These are phyloP conservation scores for Campylomormyrus numenius DNA, from an alignment of 2,113 vertebrate species.

Conservation along the genomic window DNA sequence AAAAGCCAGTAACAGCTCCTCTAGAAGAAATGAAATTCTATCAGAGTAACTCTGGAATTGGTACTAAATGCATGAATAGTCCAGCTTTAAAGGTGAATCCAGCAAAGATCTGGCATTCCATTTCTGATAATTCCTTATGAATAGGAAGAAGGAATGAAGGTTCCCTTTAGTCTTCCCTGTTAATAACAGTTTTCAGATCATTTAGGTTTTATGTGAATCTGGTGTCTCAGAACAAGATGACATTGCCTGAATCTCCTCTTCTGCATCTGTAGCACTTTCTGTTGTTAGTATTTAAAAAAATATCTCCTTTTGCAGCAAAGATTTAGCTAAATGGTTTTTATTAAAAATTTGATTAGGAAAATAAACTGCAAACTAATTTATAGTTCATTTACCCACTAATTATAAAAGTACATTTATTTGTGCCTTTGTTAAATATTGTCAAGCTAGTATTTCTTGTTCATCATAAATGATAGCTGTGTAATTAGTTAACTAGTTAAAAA, in stretches of 20 bases:
- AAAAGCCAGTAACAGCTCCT: too few relatives aligned
- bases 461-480: neutral
- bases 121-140: neutral
- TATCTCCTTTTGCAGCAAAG: too few relatives aligned
- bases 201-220: neutral
- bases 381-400: neutral
- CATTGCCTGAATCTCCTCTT: neutral
- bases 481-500: neutral
- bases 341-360: too few relatives aligned
- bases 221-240: neutral
- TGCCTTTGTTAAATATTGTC: neutral
- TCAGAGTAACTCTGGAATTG: neutral
- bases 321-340: too few relatives aligned
- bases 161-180: neutral
- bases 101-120: neutral
- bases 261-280: neutral
- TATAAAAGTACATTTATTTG: neutral
- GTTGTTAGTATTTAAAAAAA: neutral
- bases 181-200: neutral
- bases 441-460: neutral
- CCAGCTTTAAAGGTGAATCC: neutral
- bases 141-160: neutral
- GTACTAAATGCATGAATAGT: neutral
- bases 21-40: neutral
- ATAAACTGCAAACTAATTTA: neutral